phyloP scores from a whole-genome alignment of 2,113 vertebrate genomes.

The Strix aluco region DNA sequence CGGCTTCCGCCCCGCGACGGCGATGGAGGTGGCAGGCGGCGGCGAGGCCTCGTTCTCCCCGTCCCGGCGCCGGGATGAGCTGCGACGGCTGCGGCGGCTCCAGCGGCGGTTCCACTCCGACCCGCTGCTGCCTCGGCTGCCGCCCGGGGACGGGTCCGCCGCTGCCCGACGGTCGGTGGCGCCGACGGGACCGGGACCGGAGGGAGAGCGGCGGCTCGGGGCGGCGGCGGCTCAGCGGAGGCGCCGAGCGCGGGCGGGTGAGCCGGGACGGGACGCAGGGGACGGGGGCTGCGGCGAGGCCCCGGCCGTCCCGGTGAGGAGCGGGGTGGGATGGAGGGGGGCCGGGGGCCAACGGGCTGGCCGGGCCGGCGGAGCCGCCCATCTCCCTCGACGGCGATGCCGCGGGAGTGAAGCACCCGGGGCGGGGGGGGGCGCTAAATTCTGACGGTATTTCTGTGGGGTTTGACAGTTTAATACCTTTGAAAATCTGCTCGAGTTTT shows the following conservation, averaged over 20 bases:
- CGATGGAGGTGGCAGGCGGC: too few relatives aligned
- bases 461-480: not conserved
- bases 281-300: too few relatives aligned
- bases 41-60: too few relatives aligned
- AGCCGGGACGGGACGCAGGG: not conserved
- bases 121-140: not conserved
- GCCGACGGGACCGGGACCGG: fast-evolving
- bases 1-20: too few relatives aligned
- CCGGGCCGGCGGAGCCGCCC: too few relatives aligned
- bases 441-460: not conserved
- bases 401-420: not conserved
- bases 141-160: not conserved
- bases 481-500: not conserved
- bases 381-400: too few relatives aligned
- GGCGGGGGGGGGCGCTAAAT: too few relatives aligned
- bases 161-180: fast-evolving
- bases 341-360: not conserved
- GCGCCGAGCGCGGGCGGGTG: not conserved
- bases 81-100: not conserved
- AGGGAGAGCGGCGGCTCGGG: too few relatives aligned
- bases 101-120: not conserved
- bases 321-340: too few relatives aligned
- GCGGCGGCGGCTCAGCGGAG: too few relatives aligned
- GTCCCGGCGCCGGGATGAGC: not conserved
- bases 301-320: not conserved